phyloP scores from a whole-genome alignment of 2,797 vertebrate species.

The Carduelis carduelis region DNA sequence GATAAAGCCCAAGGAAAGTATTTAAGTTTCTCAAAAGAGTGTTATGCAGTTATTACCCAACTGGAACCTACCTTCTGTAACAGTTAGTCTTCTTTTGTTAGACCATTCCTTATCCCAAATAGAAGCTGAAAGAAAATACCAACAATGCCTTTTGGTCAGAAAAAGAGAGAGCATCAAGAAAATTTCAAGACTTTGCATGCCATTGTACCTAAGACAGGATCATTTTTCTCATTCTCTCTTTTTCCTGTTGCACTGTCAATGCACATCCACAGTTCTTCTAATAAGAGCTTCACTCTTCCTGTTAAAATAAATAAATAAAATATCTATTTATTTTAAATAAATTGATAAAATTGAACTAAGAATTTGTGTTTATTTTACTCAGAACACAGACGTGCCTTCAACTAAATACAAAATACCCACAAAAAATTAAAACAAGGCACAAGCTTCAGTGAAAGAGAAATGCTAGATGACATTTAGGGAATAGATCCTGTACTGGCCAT shows the following conservation, averaged over 20 bases:
- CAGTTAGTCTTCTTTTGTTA: neutral
- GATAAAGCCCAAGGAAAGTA: neutral
- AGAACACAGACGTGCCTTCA: neutral
- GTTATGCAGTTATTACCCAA: neutral
- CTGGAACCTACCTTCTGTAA: neutral
- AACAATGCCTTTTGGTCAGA: neutral
- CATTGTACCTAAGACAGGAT: slow-evolving; percentile 58
- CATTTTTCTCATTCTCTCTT: slow-evolving; percentile 45
- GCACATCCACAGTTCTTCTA: slow-evolving; percentile 89
- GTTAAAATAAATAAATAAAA: slow-evolving; percentile 13
- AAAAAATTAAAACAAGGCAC: neutral
- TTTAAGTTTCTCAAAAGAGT: neutral
- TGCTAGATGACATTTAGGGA: neutral
- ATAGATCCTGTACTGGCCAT: neutral
- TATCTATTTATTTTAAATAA: neutral
- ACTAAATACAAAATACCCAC: neutral
- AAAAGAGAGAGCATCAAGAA: neutral
- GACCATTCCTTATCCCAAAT: neutral
- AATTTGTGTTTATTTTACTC: neutral
- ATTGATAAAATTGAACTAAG: neutral
- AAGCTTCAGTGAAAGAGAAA: neutral
- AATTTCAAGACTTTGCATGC: neutral
- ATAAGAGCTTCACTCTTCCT: slow-evolving; percentile 86
- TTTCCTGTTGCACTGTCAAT: slow-evolving; percentile 78
- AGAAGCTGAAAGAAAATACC: neutral